These are phyloP conservation scores for Dendroctonus ponderosae DNA, from an alignment of 1,140 invertebrate genomes.

Conservation along the genomic window DNA sequence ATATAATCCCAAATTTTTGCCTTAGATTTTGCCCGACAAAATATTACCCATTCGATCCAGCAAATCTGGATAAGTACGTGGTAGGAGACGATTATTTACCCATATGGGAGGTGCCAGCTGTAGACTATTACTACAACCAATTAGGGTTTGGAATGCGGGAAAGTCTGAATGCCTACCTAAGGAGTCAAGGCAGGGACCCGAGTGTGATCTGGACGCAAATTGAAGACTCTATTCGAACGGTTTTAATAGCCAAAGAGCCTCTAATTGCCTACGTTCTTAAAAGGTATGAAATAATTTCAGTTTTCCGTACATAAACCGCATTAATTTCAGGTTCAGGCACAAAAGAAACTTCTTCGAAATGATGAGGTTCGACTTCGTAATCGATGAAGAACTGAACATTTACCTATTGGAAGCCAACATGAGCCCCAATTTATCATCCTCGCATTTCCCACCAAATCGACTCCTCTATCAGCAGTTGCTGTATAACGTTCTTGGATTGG, in stretches of 20 bases:
- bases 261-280: slow-evolving; percentile 61
- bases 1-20: slow-evolving; percentile 16
- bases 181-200: slow-evolving; percentile 68
- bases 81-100: slow-evolving; percentile 94
- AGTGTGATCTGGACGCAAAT: slow-evolving; percentile 78
- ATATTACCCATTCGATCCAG: slow-evolving; percentile 88
- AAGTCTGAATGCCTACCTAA: slow-evolving; percentile 79
- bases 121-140: slow-evolving; percentile 73
- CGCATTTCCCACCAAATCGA: slow-evolving; percentile 85
- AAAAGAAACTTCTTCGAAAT: slow-evolving; percentile 89
- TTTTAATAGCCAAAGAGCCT: slow-evolving; percentile 75
- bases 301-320: not conserved
- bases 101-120: slow-evolving; percentile 87
- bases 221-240: slow-evolving; percentile 71
- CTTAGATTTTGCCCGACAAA: slow-evolving; percentile 86
- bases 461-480: slow-evolving; percentile 91
- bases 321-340: slow-evolving; percentile 49
- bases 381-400: slow-evolving; percentile 86
- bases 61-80: slow-evolving; percentile 85
- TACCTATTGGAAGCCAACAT: slow-evolving; percentile 96
- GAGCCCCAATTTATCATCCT: slow-evolving; percentile 95
- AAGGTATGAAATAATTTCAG: slow-evolving; percentile 36
- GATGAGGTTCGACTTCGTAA: slow-evolving; percentile 89
- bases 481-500: slow-evolving; percentile 78
- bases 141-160: slow-evolving; percentile 84